These are phyloP conservation scores for Aleiodes testaceus DNA, from an alignment of 2,888 invertebrate species.

Conservation along the genomic window DNA sequence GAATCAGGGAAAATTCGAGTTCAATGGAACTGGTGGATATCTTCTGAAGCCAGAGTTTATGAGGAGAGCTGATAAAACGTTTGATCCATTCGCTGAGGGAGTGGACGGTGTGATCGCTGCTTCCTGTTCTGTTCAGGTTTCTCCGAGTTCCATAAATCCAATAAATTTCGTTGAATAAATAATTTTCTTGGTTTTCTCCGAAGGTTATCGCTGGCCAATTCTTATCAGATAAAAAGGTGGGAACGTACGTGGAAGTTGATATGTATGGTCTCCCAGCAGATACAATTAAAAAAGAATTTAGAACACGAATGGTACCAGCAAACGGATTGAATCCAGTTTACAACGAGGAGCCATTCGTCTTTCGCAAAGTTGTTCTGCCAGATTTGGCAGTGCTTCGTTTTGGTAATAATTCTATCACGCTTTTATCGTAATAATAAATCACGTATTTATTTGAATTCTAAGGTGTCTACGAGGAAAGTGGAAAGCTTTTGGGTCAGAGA, in stretches of 20 bases:
- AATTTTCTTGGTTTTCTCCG: slow-evolving; percentile 1
- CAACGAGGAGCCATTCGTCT: slow-evolving; percentile 82
- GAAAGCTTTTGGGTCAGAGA: slow-evolving; percentile 81
- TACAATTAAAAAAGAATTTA: slow-evolving; percentile 81
- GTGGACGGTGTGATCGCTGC: slow-evolving; percentile 85
- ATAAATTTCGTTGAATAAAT: neutral
- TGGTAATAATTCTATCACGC: slow-evolving; percentile 66
- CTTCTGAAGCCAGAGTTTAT: slow-evolving; percentile 83
- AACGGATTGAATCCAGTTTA: slow-evolving; percentile 83
- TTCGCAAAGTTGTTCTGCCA: slow-evolving; percentile 82
- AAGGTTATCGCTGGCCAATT: slow-evolving; percentile 79
- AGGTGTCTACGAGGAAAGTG: slow-evolving; percentile 81
- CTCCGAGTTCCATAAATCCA: slow-evolving; percentile 20
- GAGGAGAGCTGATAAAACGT: slow-evolving; percentile 79
- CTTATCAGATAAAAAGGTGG: slow-evolving; percentile 81
- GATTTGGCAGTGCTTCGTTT: slow-evolving; percentile 81
- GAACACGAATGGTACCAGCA: slow-evolving; percentile 79
- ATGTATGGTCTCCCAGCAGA: slow-evolving; percentile 85
- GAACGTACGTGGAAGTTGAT: slow-evolving; percentile 84
- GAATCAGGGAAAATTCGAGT: slow-evolving; percentile 85
- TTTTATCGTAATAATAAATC: neutral
- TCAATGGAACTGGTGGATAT: slow-evolving; percentile 81
- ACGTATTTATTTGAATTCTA: neutral
- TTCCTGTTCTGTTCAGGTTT: slow-evolving; percentile 79
- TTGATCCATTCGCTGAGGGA: slow-evolving; percentile 83